Conservation (phyloP, 2,888 invertebrate genomes). For the Drosophila meridionalis region DNA sequence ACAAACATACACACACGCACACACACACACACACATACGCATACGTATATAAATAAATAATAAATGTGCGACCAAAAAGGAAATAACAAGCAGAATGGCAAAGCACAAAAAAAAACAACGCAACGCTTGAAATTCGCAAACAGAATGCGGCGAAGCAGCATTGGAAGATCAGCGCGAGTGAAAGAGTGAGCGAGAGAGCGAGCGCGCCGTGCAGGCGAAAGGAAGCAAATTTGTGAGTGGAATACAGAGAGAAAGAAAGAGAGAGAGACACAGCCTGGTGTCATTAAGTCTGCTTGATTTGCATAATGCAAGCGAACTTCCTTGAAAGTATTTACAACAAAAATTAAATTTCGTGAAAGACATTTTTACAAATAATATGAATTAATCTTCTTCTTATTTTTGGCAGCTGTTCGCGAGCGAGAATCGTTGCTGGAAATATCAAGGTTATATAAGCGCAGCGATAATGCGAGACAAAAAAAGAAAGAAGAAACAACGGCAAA, state of each 20-base stretch:
- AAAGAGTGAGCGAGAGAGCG: conserved; percentile 3
- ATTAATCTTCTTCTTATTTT: conserved; percentile 27
- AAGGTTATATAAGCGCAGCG: conserved; percentile 69
- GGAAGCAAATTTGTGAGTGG: background rate
- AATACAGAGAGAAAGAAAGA: background rate
- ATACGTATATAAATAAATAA: conserved; percentile 39
- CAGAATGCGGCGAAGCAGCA: conserved; percentile 36
- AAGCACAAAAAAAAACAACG: conserved; percentile 12
- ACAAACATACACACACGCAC: conserved; percentile 29
- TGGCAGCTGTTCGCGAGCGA: conserved; percentile 60
- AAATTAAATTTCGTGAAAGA: conserved; percentile 6
- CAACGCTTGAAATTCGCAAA: conserved; percentile 28
- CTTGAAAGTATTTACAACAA: conserved; percentile 37
- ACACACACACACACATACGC: conserved; percentile 1
- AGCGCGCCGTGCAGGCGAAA: background rate
- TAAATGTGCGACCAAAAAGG: conserved; percentile 56
- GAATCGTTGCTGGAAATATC: conserved; percentile 48
- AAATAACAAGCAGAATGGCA: conserved; percentile 55
- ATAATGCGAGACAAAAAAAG: conserved; percentile 19
- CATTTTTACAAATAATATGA: conserved; percentile 45
- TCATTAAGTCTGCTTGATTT: conserved; percentile 56
- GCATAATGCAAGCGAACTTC: conserved; percentile 60
- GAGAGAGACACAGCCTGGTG: conserved; percentile 16
- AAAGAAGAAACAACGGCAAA: conserved; percentile 29
- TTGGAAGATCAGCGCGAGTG: conserved; percentile 7